Percentiles rank a stretch among this genome's conserved stretches.
Conservation (phyloP, 1,140 invertebrate genomes). For the Argopecten irradians region DNA sequence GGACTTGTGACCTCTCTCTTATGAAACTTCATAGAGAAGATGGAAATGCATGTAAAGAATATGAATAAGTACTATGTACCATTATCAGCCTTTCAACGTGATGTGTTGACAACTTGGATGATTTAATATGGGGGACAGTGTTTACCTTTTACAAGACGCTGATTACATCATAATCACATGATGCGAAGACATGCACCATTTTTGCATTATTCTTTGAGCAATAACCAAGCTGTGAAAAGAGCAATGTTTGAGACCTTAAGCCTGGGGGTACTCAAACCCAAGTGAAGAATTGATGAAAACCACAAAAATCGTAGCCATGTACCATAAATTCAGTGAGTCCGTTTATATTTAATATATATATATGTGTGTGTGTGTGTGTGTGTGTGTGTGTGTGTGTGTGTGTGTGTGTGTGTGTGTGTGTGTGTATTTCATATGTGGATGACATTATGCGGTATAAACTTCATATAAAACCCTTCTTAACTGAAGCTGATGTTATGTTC, state of each 20-base stretch:
- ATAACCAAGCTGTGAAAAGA: conserved; percentile 39
- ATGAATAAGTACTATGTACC: conserved; percentile 30
- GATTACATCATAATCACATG: conserved; percentile 26
- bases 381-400: no score
- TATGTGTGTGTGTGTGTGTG: no score
- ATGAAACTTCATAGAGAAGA: conserved; percentile 46
- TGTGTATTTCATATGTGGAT: conserved; percentile 44
- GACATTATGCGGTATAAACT: conserved; percentile 41
- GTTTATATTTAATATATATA: no score
- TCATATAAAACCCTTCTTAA: conserved; percentile 34
- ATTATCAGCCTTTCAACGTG: not conserved
- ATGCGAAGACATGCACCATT: conserved; percentile 37
- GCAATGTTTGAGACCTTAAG: conserved; percentile 44
- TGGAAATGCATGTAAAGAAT: conserved; percentile 27
- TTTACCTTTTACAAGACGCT: conserved; percentile 36
- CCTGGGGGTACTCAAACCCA: conserved; percentile 36
- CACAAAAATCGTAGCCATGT: conserved; percentile 28
- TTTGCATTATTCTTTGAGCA: conserved; percentile 42
- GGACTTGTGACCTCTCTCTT: conserved; percentile 51
- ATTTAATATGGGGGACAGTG: not conserved
- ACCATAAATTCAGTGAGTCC: conserved; percentile 38
- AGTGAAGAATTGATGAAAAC: not conserved
- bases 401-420: no score
- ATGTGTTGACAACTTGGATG: conserved; percentile 12
- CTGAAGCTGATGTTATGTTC: conserved; percentile 41